Percentiles rank a stretch among this genome's conserved stretches.
These are phyloP conservation scores for Musca vetustissima DNA, from an alignment of 1,140 invertebrate genomes.

Conservation along the genomic window DNA sequence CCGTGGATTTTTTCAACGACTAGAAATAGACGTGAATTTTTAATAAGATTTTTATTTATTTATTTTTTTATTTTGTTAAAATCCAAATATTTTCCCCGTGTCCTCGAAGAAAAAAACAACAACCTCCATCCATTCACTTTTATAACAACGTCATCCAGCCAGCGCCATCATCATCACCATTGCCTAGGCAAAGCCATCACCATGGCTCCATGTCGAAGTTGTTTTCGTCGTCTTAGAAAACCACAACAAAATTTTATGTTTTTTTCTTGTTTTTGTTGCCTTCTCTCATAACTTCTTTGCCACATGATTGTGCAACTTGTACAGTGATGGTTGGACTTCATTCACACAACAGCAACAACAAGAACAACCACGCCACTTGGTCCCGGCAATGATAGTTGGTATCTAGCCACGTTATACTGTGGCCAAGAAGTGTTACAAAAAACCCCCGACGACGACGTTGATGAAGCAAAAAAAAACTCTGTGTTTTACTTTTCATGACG, in stretches of 20 bases:
- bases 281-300: neutral
- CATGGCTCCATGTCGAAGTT: neutral
- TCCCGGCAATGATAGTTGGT: no score
- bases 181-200: no score
- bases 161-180: no score
- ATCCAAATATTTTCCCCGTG: no score
- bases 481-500: conserved; percentile 36
- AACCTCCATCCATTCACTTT: conserved; percentile 13
- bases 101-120: no score
- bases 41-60: no score
- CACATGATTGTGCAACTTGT: conserved; percentile 13
- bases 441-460: neutral
- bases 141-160: neutral
- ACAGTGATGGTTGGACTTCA: conserved; percentile 14
- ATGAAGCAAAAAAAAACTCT: conserved; percentile 10
- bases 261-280: conserved; percentile 4
- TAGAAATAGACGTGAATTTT: no score
- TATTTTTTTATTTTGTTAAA: no score
- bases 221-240: neutral
- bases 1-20: no score
- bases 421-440: neutral
- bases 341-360: neutral
- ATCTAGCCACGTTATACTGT: no score
- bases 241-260: conserved; percentile 3
- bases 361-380: neutral